A percentile compares a stretch with the other conserved stretches of the same genome.
Conservation (phyloP, 1,140 invertebrate species). For the Dendrolimus punctatus region DNA sequence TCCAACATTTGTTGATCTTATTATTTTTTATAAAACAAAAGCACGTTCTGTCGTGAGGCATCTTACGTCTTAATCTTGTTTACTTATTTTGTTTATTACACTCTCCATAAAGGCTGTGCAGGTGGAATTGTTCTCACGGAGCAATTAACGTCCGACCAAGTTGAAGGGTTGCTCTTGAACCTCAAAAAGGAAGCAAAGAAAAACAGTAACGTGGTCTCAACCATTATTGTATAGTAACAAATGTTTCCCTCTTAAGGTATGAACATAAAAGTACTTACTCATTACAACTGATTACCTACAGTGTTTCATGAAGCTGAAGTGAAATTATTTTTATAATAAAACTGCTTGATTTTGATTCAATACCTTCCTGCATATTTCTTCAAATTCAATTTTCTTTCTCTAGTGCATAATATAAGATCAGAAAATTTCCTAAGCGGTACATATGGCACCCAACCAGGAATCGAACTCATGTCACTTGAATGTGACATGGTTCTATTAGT, state of each 20-base stretch:
- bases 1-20: not conserved
- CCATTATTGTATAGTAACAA: constrained; percentile 29
- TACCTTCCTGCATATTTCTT: no score
- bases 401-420: no score
- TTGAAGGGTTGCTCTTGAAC: constrained; percentile 52
- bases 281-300: constrained; percentile 8
- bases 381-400: no score
- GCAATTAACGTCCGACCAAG: constrained; percentile 56
- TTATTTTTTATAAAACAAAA: constrained; percentile 9
- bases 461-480: no score
- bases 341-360: no score
- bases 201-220: constrained; percentile 46
- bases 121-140: constrained; percentile 53
- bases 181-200: constrained; percentile 46
- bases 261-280: constrained; percentile 14
- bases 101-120: constrained; percentile 27
- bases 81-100: constrained; percentile 29
- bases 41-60: constrained; percentile 14
- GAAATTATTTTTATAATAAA: constrained; percentile 1
- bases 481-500: no score
- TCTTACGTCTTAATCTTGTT: constrained; percentile 28
- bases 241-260: constrained; percentile 20
- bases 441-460: no score
- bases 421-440: no score
- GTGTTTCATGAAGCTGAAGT: constrained; percentile 2